Evolutionary conservation across 2,113 vertebrate genomes (phyloP), one percentile per base, ranked within the genome.

Genomic region (Martes martes): DNA sequence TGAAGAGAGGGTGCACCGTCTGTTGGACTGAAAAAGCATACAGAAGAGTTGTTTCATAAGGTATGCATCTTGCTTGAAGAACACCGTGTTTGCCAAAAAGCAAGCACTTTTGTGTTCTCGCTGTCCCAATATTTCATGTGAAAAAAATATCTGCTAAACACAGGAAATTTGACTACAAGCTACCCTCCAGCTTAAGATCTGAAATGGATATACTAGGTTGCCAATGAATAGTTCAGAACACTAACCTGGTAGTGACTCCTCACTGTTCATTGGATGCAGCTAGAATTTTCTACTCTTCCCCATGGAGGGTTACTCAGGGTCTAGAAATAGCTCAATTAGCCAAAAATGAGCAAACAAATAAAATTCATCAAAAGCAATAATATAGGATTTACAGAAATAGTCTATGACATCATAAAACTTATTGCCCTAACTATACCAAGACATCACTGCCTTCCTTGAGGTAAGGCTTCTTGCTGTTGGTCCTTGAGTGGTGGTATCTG

Each of bases 21-120:
- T 96, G 80, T 76, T 96, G 90, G n/a, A 83, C 65, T 47, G 26
- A n/a, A 87, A 61, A 95, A 90, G 63, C 23, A 50, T 39, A 55
- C 5, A 50, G 39, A 88, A 21, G 14, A 28, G 33, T 57, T 8
- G 11, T 39, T 94, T 89, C 65, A 84, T 31, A 52, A 84, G 33
- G 21, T 88, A 88, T 21, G 45, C 59, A 80, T 21, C 50, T 67
- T 76, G 28, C 65, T 15, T 74, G 50, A 84, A 69, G 23, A 91
- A 95, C 93, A 92, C 1, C 24, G 1, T 28, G 36, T n/a, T 76
- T 94, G 5, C 52, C 63, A 93, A 42, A 95, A 94, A 97, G 28
- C 26, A 42, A 78, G 26, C 7, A 45, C 42, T 18, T 14, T 39
- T 65, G 19, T 85, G 11, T 89, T 59, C 19, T 52, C 15, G 61